phyloP scores from a whole-genome alignment of 1,140 invertebrate genomes.

The Zaprionus lachaisei region DNA sequence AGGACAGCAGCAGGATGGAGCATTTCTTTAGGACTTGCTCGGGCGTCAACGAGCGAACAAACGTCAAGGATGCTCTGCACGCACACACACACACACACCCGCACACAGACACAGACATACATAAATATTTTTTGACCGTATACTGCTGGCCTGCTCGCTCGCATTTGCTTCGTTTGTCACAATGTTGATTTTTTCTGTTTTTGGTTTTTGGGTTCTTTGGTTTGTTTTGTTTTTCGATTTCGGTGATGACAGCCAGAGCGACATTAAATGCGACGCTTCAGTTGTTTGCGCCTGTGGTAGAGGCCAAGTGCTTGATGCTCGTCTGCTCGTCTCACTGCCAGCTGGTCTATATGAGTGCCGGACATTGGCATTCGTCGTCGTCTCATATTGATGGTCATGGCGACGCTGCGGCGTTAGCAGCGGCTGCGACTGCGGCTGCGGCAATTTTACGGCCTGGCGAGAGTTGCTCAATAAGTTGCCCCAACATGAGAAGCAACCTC shows the following conservation, averaged over 20 bases:
- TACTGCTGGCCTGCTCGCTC: conserved; percentile 7
- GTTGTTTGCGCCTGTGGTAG: conserved; percentile 72
- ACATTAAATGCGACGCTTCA: conserved; percentile 81
- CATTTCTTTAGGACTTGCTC: conserved; percentile 48
- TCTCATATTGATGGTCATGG: conserved; percentile 76
- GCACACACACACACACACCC: conserved; percentile 33
- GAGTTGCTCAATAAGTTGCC: conserved; percentile 41
- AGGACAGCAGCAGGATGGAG: conserved; percentile 6
- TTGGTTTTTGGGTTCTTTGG: conserved; percentile 54
- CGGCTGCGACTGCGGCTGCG: conserved; percentile 40
- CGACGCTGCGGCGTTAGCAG: conserved; percentile 29
- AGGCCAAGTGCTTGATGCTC: conserved; percentile 39
- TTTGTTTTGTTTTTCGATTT: conserved; percentile 77
- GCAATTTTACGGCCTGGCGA: conserved; percentile 56
- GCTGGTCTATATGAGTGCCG: conserved; percentile 37
- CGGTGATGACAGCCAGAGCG: conserved; percentile 78
- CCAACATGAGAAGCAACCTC: background rate
- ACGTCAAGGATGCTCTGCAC: conserved; percentile 79
- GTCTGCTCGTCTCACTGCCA: conserved; percentile 39
- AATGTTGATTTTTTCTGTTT: conserved; percentile 33
- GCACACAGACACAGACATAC: background rate
- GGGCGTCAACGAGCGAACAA: conserved; percentile 80
- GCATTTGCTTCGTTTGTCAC: conserved; percentile 59
- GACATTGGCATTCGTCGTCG: conserved; percentile 46
- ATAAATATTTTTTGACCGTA: conserved; percentile 16